Percentiles rank a stretch among this genome's conserved stretches.
Evolutionary conservation across 1,140 invertebrate genomes (phyloP).

Genomic region (Drosophila ambigua): DNA sequence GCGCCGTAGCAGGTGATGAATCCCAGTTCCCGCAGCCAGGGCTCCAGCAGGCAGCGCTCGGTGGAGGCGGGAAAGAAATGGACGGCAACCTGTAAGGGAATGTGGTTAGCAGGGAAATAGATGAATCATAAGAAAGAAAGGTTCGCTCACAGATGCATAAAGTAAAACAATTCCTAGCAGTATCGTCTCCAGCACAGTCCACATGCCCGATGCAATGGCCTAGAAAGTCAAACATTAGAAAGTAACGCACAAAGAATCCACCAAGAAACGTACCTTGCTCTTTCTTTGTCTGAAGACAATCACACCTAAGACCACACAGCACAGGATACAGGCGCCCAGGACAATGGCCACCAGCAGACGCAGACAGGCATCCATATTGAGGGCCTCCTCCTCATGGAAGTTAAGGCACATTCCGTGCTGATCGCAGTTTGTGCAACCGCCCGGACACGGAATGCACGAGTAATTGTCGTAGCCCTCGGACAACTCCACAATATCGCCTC

Average conservation of each 20-base stretch:
- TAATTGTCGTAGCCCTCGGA: constrained; percentile 83
- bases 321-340: constrained; percentile 89
- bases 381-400: constrained; percentile 76
- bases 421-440: constrained; percentile 85
- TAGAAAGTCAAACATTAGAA: constrained; percentile 70
- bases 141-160: constrained; percentile 91
- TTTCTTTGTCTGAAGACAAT: constrained; percentile 90
- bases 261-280: constrained; percentile 87
- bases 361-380: constrained; percentile 85
- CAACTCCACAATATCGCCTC: constrained; percentile 83
- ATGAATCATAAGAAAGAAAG: no score
- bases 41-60: constrained; percentile 91
- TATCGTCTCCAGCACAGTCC: constrained; percentile 94
- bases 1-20: constrained; percentile 96
- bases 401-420: constrained; percentile 85
- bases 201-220: constrained; percentile 92
- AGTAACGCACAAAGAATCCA: no score
- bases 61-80: constrained; percentile 91
- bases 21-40: constrained; percentile 95
- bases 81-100: constrained; percentile 88
- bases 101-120: background rate
- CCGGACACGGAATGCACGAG: constrained; percentile 86
- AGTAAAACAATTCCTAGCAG: constrained; percentile 92
- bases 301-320: constrained; percentile 88
- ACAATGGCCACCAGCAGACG: constrained; percentile 88